Evolutionary conservation across 2,888 invertebrate species (phyloP), one percentile per base, ranked within the genome.

Genomic region (Macropis europaea): DNA sequence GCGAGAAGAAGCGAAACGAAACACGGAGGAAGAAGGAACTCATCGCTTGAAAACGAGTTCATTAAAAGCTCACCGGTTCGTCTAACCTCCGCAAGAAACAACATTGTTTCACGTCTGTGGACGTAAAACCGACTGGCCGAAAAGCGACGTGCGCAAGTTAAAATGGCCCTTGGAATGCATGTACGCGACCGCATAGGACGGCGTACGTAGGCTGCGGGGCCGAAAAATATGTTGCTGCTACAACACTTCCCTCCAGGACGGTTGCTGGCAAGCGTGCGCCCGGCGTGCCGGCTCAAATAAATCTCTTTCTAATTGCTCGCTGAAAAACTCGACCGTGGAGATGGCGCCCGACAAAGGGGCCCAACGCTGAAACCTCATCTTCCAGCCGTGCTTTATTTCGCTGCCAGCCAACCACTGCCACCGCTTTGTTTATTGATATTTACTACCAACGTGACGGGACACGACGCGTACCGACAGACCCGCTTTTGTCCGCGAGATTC

Each of bases 261-360:
- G 17, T 50, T 47, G 59, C 50, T 57, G 63, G 74, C 59, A 60
- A 67, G 77, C 74, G 77, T 71, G 76, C 67, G 75, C 52, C 69
- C 79, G 69, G 79, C 82, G 82, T 81, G 83, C 82, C 84, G 81
- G 78, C 75, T 84, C 82, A 81, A 85, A 88, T 88, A 88, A 88
- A 88, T 88, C 88, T 87, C 84, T 83, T 83, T 85, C 87, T 88
- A 88, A 88, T 88, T 87, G 87, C 86, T 84, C 81, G 81, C 70
- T 82, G 86, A 86, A 86, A 87, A 87, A 87, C 73, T 77, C 50
- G 61, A 70, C 79, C 71, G 66, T 77, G 84, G 68, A 66, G 79
- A 82, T 81, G 79, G 82, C 79, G 77, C 79, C 87, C 87, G 87
- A 87, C 87, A 87, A 87, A 87, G 86, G 86, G n/a, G 54, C 47